Evolutionary conservation across 2,797 vertebrate species (phyloP).

Genomic region (Xiphophorus birchmanni): DNA sequence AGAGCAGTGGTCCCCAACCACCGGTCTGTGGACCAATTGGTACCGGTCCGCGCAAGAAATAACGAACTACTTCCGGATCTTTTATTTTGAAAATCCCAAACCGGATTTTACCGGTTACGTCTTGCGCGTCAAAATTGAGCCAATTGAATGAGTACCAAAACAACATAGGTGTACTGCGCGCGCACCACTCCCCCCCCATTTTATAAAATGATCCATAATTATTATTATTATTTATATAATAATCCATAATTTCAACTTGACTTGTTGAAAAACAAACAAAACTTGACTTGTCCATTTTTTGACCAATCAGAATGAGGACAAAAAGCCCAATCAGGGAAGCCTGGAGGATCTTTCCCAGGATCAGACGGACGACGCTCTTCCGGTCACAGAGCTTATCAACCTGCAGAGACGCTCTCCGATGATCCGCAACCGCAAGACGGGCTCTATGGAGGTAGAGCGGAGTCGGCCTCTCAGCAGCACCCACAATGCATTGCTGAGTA

Average conservation of each 20-base stretch:
- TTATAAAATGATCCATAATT: background rate
- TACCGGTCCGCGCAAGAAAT: too few species aligned
- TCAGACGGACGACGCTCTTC: slow-evolving; percentile 80
- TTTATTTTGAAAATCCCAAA: too few species aligned
- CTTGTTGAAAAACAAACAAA: too few species aligned
- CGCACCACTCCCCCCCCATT: too few species aligned
- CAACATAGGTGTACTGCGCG: too few species aligned
- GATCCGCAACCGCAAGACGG: slow-evolving; percentile 89
- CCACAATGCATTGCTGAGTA: background rate
- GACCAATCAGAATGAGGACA: slow-evolving; percentile 84
- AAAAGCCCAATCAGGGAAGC: slow-evolving; percentile 90
- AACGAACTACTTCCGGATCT: too few species aligned
- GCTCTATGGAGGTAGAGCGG: slow-evolving; percentile 94
- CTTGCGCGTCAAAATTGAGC: too few species aligned
- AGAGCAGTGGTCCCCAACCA: too few species aligned
- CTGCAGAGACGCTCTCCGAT: slow-evolving; percentile 87
- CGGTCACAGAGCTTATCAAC: slow-evolving; percentile 80
- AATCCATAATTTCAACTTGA: background rate
- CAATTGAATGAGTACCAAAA: too few species aligned
- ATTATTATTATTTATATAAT: too few species aligned
- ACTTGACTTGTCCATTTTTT: background rate
- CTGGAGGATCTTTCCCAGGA: slow-evolving; percentile 89
- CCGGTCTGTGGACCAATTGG: too few species aligned
- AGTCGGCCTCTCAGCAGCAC: background rate
- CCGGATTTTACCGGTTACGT: too few species aligned